Conservation (phyloP, 2,888 invertebrate species). For the Andrena camellia region DNA sequence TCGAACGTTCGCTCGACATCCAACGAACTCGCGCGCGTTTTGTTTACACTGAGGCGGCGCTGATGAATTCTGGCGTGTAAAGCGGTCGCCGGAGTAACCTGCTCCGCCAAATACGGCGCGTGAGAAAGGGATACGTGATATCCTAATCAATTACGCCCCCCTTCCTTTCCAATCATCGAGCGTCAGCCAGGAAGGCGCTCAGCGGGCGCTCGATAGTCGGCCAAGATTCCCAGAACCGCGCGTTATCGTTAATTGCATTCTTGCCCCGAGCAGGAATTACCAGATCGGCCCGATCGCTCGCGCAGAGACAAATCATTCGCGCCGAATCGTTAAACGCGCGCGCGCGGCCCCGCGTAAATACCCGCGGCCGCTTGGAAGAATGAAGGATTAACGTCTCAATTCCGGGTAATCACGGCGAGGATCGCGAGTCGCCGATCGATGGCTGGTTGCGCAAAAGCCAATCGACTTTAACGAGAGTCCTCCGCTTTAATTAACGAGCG, state of each 20-base stretch:
- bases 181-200: background rate
- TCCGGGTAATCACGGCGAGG: conserved; percentile 61
- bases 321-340: conserved; percentile 40
- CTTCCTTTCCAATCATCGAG: background rate
- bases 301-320: conserved; percentile 48
- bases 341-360: conserved; percentile 43
- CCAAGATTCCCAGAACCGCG: conserved; percentile 30
- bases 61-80: background rate
- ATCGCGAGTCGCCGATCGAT: conserved; percentile 64
- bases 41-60: background rate
- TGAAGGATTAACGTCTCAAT: conserved; percentile 69
- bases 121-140: conserved; percentile 33
- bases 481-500: conserved; percentile 74
- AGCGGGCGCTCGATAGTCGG: background rate
- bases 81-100: background rate
- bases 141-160: conserved; percentile 22
- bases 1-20: background rate
- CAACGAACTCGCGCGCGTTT: background rate
- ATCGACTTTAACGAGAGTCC: conserved; percentile 74
- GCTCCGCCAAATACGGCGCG: conserved; percentile 14
- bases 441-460: conserved; percentile 67
- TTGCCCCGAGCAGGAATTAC: conserved; percentile 28
- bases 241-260: conserved; percentile 54
- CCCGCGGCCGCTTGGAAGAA: conserved; percentile 29
- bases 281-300: conserved; percentile 9